phyloP scores from a whole-genome alignment of 1,140 invertebrate species.

The Listronotus bonariensis region DNA sequence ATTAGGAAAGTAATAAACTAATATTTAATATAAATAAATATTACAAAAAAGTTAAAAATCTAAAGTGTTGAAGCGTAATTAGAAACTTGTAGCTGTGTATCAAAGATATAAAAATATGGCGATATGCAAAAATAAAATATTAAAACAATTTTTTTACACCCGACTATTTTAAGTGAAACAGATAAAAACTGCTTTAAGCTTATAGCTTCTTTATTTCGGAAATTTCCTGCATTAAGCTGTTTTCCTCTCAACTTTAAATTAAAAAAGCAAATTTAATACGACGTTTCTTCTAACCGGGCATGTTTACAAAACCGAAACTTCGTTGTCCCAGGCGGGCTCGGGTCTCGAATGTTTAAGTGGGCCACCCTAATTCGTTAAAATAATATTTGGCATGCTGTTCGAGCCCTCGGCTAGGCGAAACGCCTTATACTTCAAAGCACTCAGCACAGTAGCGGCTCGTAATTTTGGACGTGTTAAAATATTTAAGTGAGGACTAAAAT shows the following conservation, averaged over 20 bases:
- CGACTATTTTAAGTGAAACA: no score
- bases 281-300: slow-evolving; percentile 6
- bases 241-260: slow-evolving; percentile 10
- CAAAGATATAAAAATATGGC: no score
- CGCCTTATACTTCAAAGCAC: slow-evolving; percentile 16
- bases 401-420: slow-evolving; percentile 22
- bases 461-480: neutral
- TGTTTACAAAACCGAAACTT: slow-evolving; percentile 31
- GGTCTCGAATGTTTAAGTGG: slow-evolving; percentile 30
- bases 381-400: slow-evolving; percentile 39
- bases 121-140: no score
- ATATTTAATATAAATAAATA: no score
- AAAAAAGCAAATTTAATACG: slow-evolving; percentile 22
- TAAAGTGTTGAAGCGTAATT: no score
- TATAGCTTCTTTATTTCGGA: no score
- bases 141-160: no score
- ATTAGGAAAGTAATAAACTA: no score
- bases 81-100: no score
- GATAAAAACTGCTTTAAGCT: no score
- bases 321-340: slow-evolving; percentile 14
- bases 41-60: no score
- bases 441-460: slow-evolving; percentile 22
- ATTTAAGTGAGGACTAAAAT: neutral
- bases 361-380: slow-evolving; percentile 37
- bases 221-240: slow-evolving; percentile 8